Base-by-base conservation (phyloP, 1,140 invertebrate genomes). In the Drosophila melanogaster region DNA sequence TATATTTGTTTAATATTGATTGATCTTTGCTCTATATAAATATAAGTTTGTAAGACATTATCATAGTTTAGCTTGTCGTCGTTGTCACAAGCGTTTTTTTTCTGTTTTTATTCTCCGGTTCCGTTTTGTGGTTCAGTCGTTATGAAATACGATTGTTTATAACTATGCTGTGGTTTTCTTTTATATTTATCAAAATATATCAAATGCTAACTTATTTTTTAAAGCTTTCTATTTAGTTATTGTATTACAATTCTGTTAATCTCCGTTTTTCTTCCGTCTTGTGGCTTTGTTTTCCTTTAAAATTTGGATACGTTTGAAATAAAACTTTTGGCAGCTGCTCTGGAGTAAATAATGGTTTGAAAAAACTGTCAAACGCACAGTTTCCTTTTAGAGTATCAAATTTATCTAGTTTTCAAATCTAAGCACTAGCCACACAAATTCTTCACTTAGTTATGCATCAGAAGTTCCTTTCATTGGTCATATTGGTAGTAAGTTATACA, bases 201-300 rank as follows among this genome's bases (percentile, higher is more conserved):
- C 62, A 87, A 87, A 72, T 83, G 79, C 75, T 86, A 86, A 83
- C 84, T 86, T 86, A 87, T 87, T 51, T 79, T 83, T 86, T 86
- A 86, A 86, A 86, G 83, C 83, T 86, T 86, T 86, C 71, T 86
- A 87, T 87, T 87, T 86, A 87, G 83, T 87, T 86, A 77, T 79
- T 87, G 84, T 67, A 67, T 79, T 87, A 87, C 67, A 77, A 81
- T 62, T 85, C 51, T 77, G 56, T 81, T 59, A 60, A 76, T 61
- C 62, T 66, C 26, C 24, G 44, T 61, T 41, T 33, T 57, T 37
- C 43, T 43, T 30, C 19, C 17, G 43, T n/a, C 44, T 19, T 24
- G 46, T 72, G 50, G 22, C 35, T 38, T 47, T 40, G 30, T 75
- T 56, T 41, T 30, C 7, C 40, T 43, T 65, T 51, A 46, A 58